These are phyloP conservation scores for Temnothorax unifasciatus DNA, from an alignment of 2,888 invertebrate genomes.

Conservation along the genomic window DNA sequence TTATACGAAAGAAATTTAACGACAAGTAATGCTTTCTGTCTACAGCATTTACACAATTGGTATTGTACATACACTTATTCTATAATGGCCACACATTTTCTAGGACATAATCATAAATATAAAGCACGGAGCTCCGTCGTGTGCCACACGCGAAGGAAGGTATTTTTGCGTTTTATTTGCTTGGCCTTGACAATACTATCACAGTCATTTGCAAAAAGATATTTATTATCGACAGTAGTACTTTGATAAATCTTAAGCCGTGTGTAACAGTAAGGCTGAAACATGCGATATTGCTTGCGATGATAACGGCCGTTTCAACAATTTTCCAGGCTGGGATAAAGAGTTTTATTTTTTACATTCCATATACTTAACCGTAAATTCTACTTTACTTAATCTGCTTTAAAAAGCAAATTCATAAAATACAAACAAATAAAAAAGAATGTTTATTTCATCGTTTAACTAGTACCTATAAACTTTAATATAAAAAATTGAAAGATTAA, in stretches of 20 bases:
- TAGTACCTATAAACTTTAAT: not conserved
- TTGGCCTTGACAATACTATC: constrained; percentile 57
- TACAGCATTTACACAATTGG: not conserved
- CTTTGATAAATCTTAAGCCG: constrained; percentile 2
- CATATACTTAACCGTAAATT: not conserved
- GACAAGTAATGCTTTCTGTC: not conserved
- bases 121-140: constrained; percentile 30
- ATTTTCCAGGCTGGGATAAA: not conserved
- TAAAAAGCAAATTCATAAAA: not conserved
- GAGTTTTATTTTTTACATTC: not conserved
- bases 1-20: constrained; percentile 25
- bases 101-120: constrained; percentile 45
- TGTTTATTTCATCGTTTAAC: not conserved
- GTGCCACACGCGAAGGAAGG: constrained; percentile 51
- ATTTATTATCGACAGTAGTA: constrained; percentile 49
- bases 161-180: constrained; percentile 52
- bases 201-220: constrained; percentile 30
- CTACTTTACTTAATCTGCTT: not conserved
- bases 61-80: not conserved
- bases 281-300: not conserved
- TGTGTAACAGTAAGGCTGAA: not conserved
- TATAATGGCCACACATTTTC: constrained; percentile 14
- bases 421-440: not conserved
- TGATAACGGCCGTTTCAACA: constrained; percentile 19
- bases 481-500: not conserved